Evolutionary conservation across 1,140 invertebrate species (phyloP), one percentile per base, ranked within the genome.

Genomic region (Oryctes rhinoceros): DNA sequence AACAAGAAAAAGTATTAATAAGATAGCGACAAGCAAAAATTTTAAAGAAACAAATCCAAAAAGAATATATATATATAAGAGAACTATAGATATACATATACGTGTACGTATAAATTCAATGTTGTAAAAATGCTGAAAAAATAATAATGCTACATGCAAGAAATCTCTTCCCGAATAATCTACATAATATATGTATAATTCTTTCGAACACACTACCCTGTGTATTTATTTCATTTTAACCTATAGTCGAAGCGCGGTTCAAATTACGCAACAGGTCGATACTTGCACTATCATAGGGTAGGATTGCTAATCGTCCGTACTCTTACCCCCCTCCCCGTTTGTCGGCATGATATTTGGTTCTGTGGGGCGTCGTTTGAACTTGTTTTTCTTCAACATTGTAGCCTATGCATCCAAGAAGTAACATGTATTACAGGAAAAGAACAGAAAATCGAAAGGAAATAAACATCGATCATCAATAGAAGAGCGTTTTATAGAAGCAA

Each of bases 361-460:
- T 82, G 95, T 96, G 89, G 96, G 95, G 84, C 96, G 93, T 86
- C 95, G 91, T 91, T 96, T 96, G 91, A 97, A 96, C 92, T 98
- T 98, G 91, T 92, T 97, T 94, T 97, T 96, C 94, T 96, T 96
- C 91, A 97, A 92, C 94, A 96, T 96, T 87, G 94, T 95, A 88
- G 94, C 94, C 93, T 93, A 91, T 78, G 84, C 39, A 44, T 44
- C 39, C 39, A 44, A 44, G 39, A 44, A 44, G 39, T 44, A 44
- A 44, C 39, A 44, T 44, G 39, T 44, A 44, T 5, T 44, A 44
- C 5, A 44, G 39, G 39, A 44, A 10, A 44, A 44, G 9, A 5
- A 44, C 5, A 44, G 39, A 44, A 44, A 44, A 44, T 44, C 5
- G 9, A 44, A 44, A 44, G 39, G 39, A 44, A 44, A 44, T 44